Conservation (phyloP, 1,140 invertebrate genomes). For the Drosophila jambulina region DNA sequence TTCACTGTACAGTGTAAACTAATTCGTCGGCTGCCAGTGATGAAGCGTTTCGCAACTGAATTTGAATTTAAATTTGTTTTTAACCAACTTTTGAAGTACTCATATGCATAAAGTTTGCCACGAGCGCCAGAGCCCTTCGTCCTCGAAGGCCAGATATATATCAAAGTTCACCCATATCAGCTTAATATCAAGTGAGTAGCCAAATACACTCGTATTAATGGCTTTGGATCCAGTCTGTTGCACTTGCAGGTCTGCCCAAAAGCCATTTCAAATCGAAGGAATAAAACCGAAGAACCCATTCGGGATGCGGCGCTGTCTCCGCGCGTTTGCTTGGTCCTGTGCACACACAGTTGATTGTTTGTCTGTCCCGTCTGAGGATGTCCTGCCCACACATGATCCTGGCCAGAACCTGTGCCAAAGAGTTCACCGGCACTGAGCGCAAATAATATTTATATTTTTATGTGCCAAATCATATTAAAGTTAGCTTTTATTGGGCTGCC, state of each 20-base stretch:
- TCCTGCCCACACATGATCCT: constrained; percentile 37
- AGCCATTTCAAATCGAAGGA: constrained; percentile 47
- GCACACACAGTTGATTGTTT: constrained; percentile 51
- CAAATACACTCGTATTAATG: constrained; percentile 58
- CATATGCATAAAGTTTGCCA: constrained; percentile 34
- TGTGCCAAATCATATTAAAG: constrained; percentile 80
- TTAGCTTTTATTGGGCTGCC: constrained; percentile 70
- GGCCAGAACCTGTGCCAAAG: constrained; percentile 45
- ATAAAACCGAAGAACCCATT: constrained; percentile 59
- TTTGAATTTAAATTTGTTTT: constrained; percentile 51
- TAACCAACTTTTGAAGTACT: constrained; percentile 26
- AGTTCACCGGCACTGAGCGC: constrained; percentile 58
- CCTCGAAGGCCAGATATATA: constrained; percentile 41
- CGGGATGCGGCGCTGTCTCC: constrained; percentile 47
- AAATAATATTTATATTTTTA: constrained; percentile 82
- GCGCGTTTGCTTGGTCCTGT: constrained; percentile 31
- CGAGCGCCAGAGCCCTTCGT: constrained; percentile 3
- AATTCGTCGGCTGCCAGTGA: constrained; percentile 6
- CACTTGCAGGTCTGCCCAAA: constrained; percentile 64
- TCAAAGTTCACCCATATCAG: constrained; percentile 68
- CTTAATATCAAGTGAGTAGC: constrained; percentile 49
- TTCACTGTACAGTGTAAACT: neutral
- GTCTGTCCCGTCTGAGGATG: constrained; percentile 32
- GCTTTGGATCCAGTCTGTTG: constrained; percentile 68
- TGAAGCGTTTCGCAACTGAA: constrained; percentile 25